A percentile compares a stretch with the other conserved stretches of the same genome.
phyloP scores from a whole-genome alignment of 2,113 vertebrate species.

The Anoplopoma fimbria region DNA sequence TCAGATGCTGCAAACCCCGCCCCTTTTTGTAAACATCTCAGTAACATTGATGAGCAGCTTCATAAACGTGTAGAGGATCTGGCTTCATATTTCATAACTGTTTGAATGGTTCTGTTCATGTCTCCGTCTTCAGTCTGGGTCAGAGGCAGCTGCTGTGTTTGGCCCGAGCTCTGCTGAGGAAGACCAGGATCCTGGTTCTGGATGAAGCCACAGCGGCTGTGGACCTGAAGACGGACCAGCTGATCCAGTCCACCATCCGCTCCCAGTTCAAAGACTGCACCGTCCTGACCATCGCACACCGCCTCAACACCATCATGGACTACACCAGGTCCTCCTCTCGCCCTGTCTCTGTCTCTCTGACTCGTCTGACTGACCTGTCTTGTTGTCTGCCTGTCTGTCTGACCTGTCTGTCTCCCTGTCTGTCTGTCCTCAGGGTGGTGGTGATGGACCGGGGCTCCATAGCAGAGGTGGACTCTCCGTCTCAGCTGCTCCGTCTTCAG shows the following conservation, averaged over 20 bases:
- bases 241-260: conserved; percentile 85
- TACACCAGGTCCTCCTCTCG: conserved; percentile 82
- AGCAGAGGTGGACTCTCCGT: neutral
- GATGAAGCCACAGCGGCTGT: conserved; percentile 91
- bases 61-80: no score
- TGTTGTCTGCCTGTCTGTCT: neutral
- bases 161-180: conserved; percentile 87
- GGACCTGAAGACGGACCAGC: conserved; percentile 86
- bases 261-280: conserved; percentile 87
- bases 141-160: conserved; percentile 91
- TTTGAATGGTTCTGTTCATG: no score
- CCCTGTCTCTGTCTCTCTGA: neutral
- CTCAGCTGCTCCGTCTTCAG: neutral
- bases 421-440: neutral
- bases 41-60: no score
- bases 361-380: no score
- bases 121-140: conserved; percentile 76
- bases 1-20: no score
- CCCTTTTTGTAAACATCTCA: no score
- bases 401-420: neutral
- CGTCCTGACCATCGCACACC: conserved; percentile 88
- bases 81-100: no score
- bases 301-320: conserved; percentile 87
- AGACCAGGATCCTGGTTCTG: conserved; percentile 88
- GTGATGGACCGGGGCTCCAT: neutral